Base-by-base conservation (phyloP, 2,113 vertebrate species). In the Phrynosoma platyrhinos region DNA sequence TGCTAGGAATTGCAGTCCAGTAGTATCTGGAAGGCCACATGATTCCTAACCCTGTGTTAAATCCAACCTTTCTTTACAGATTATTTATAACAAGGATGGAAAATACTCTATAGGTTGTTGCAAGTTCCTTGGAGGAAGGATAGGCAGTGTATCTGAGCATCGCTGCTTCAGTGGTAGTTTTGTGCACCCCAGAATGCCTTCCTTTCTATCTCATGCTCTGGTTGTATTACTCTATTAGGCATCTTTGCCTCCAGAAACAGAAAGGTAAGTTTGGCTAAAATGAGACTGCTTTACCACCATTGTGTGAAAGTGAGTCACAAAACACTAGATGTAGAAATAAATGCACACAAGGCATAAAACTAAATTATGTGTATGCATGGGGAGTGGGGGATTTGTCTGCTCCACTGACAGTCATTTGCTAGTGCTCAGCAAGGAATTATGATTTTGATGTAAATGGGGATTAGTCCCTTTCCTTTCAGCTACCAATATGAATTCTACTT, bases 381-480 rank as follows among this genome's bases (percentile, higher is more conserved):
- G 9, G 12, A 32, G 30, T 47, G 32, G 7, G 9, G 78, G 68
- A 55, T 40, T 55, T 87, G 52, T 62, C 53, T 64, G 12, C 21
- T 76, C 30, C 27, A 71, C 74, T 47, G 62, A 36, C 55, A 82
- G 64, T 66, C 75, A 5, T 58, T 58, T 64, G 25, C 62, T 2
- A 0, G 55, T 8, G 53, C 83, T 53, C 27, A 53, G 6, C 64
- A 72, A 5, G 30, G 75, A 72, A 36, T 74, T 20, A 77, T 1
- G 27, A n/a, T 85, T 72, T 74, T 55, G 30, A 87, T 91, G 85
- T 81, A 75, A 92, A 91, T 90, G 92, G 2, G 36, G 23, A 68
- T 23, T 64, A 23, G 7, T 72, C 20, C 4, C 68, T 72, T 23
- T 78, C 75, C 40, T 52, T 85, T 85, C 58, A 78, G 58, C 84